A percentile compares a stretch with the other conserved stretches of the same genome.
Evolutionary conservation across 2,888 invertebrate genomes (phyloP).

Genomic region (Lycia hirtaria): DNA sequence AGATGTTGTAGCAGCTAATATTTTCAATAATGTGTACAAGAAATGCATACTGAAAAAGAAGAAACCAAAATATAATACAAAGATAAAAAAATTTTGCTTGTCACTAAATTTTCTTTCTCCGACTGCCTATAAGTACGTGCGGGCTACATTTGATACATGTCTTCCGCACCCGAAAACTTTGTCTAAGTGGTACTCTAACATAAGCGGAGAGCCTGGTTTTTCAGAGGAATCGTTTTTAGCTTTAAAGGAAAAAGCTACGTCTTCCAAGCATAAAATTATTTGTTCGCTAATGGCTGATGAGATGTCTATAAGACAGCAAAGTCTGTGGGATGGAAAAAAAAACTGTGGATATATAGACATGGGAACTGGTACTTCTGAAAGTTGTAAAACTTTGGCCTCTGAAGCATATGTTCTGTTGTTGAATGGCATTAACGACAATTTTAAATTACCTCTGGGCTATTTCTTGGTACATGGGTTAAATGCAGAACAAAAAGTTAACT

Average conservation of each 20-base stretch:
- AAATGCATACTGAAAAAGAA: not conserved
- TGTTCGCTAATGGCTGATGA: constrained; percentile 2
- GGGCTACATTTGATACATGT: not conserved
- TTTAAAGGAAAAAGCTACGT: not conserved
- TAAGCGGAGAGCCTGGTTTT: constrained; percentile 7
- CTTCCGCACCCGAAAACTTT: constrained; percentile 5
- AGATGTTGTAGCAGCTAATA: not conserved
- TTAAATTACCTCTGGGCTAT: not conserved
- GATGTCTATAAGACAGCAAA: constrained; percentile 1
- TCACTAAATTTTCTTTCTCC: constrained; percentile 5
- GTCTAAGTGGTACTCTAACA: not conserved
- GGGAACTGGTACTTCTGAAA: not conserved
- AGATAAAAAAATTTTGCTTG: not conserved
- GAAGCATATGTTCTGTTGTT: constrained; percentile 1
- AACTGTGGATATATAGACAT: not conserved
- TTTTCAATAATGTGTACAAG: not conserved
- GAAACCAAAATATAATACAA: not conserved
- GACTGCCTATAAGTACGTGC: not conserved
- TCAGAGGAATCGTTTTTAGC: not conserved
- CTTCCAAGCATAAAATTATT: not conserved
- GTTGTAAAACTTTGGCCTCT: not conserved
- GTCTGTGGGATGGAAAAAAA: constrained; percentile 2
- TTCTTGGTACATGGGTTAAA: not conserved
- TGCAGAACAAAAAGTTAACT: not conserved
- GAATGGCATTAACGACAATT: not conserved